Conservation (phyloP, 2,113 vertebrate genomes). For the Nothocercus nigrocapillus region DNA sequence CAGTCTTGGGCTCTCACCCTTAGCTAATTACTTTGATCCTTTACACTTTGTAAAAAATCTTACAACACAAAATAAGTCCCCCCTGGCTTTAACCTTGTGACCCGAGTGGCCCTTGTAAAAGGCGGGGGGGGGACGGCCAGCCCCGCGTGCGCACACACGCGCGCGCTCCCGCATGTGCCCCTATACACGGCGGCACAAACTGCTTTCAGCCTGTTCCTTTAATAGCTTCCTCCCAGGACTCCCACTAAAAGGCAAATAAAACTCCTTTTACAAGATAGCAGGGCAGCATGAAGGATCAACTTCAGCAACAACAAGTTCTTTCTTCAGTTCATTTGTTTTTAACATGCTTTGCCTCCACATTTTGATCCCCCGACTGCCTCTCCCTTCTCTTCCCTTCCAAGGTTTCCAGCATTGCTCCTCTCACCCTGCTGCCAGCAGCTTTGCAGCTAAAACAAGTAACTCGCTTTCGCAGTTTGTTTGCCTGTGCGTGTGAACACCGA, state of each 20-base stretch:
- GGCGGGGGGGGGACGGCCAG: conserved; percentile 3
- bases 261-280: conserved; percentile 80
- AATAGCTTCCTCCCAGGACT: conserved; percentile 79
- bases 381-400: neutral
- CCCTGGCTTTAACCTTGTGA: conserved; percentile 84
- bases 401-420: neutral
- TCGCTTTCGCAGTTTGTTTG: neutral
- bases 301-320: conserved; percentile 63
- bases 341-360: conserved; percentile 38
- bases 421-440: conserved; percentile 28
- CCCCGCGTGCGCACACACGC: neutral
- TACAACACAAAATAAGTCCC: conserved; percentile 81
- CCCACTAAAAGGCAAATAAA: conserved; percentile 80
- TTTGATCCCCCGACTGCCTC: conserved; percentile 40
- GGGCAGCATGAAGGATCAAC: conserved; percentile 48
- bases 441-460: conserved; percentile 14
- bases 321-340: conserved; percentile 70
- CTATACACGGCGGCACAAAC: conserved; percentile 20
- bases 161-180: neutral
- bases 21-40: conserved; percentile 86
- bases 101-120: conserved; percentile 79
- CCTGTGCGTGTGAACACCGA: neutral
- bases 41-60: conserved; percentile 88
- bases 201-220: conserved; percentile 70
- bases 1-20: conserved; percentile 76